These are phyloP conservation scores for Dermolepida albohirtum DNA, from an alignment of 2,888 invertebrate species.

Conservation along the genomic window DNA sequence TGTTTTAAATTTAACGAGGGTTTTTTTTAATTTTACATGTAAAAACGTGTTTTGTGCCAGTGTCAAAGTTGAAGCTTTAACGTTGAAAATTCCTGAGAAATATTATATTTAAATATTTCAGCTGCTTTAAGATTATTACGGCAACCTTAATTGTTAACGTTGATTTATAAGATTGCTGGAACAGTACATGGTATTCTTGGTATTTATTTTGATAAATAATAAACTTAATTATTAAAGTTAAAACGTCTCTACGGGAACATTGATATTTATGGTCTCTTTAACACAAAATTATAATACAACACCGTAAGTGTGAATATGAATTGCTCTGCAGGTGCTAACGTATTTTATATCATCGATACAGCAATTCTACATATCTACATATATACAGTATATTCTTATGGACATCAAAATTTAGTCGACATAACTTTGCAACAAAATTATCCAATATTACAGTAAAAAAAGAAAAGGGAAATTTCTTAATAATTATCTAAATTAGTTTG, in stretches of 20 bases:
- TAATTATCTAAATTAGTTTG: too few species aligned
- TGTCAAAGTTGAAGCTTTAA: constrained; percentile 22
- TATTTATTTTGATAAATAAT: constrained; percentile 1
- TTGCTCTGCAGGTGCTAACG: too few species aligned
- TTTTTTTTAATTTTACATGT: constrained; percentile 2
- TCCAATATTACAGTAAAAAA: too few species aligned
- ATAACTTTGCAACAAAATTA: too few species aligned
- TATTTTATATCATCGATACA: too few species aligned
- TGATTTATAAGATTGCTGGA: not conserved
- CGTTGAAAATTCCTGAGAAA: not conserved
- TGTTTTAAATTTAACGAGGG: constrained; percentile 13
- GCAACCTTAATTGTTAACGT: not conserved
- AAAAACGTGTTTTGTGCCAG: constrained; percentile 10
- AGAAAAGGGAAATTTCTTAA: too few species aligned
- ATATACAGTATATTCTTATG: too few species aligned
- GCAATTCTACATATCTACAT: too few species aligned
- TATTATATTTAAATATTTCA: too few species aligned
- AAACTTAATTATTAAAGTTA: constrained; percentile 10
- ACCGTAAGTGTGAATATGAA: too few species aligned
- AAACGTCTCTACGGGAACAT: constrained; percentile 2
- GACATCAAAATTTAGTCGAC: too few species aligned
- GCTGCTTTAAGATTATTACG: constrained; percentile 5
- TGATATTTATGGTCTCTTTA: constrained; percentile 2
- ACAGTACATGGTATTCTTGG: not conserved
- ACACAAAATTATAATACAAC: not conserved